phyloP scores from a whole-genome alignment of 1,140 invertebrate genomes.

The Proales similis region DNA sequence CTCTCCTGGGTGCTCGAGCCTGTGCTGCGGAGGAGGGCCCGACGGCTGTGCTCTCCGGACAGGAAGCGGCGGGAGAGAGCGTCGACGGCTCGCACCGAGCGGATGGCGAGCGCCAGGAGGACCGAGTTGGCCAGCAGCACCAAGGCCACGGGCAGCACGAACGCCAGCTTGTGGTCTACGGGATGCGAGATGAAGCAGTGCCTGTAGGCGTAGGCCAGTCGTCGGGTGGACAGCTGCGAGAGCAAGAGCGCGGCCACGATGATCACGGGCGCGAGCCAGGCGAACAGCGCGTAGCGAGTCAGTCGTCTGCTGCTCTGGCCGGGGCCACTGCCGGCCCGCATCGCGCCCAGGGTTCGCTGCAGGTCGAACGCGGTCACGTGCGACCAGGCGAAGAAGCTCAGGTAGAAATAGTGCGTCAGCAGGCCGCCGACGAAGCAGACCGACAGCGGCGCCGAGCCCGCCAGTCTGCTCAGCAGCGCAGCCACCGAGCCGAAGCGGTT shows the following conservation, averaged over 20 bases:
- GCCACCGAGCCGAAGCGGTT: constrained; percentile 2
- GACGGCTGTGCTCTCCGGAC: not conserved
- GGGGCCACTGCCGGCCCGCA: not conserved
- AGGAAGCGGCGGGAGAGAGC: not conserved
- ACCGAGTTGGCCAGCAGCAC: constrained; percentile 10
- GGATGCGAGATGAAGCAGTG: constrained; percentile 17
- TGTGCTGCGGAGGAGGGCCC: too few species aligned
- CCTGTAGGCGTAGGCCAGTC: constrained; percentile 9
- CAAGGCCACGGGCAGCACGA: constrained; percentile 8
- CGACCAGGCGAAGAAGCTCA: constrained; percentile 23
- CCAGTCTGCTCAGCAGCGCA: not conserved
- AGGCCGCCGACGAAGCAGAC: constrained; percentile 7
- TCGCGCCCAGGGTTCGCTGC: constrained; percentile 8
- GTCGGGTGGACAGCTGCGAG: not conserved
- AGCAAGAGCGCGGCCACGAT: not conserved
- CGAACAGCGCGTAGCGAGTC: not conserved
- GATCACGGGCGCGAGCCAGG: not conserved
- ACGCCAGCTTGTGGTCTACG: constrained; percentile 4
- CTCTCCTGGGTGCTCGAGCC: too few species aligned
- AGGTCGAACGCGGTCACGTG: constrained; percentile 20
- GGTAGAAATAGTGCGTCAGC: constrained; percentile 29
- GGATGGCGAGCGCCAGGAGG: constrained; percentile 7
- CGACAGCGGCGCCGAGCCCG: not conserved
- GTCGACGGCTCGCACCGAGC: not conserved
- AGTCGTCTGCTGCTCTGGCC: not conserved